Base-by-base conservation (phyloP, 1,140 invertebrate species). In the Ectropis grisescens region DNA sequence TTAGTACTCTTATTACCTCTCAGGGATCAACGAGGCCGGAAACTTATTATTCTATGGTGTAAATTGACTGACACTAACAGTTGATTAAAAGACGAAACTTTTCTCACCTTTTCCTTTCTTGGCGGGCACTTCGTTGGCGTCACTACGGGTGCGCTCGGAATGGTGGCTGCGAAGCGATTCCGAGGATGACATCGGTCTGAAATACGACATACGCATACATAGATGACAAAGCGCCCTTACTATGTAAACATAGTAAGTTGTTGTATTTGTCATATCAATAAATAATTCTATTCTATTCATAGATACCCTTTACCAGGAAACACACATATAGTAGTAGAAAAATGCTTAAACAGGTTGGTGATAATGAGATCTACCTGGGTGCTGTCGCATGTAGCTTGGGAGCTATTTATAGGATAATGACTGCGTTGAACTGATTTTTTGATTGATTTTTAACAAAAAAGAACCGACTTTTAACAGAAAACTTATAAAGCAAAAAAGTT, bases 81-180 rank as follows among this genome's bases (percentile, higher is more conserved):
- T 4, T 26, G n/a, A n/a, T 23, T 33, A 24, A 9, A 23, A 23
- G 11, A 19, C 11, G 7, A 16, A 33, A 23, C 23, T 11, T 6
- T 9, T 4, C 36, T 58, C 68, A 75, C 68, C 65, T 67, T 75
- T 75, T 59, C 74, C 70, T 70, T 79, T 79, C 69, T 79, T 79
- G 41, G 70, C 58, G 41, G 70, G 68, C 41, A 58, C 58, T 29
- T 75, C 69, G 14, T 29, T 41, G 3, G 50, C 10, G 19, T 70
- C 66, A n/a, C n/a, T n/a, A 11, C 65, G 47, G 25, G 50, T 35
- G 6, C 69, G 61, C 15, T 71, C 67, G 1, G 56, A 38, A 40
- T 79, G 70, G 36, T 74, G 70, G 0, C 54, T 47, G 25, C 60
- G 59, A 6, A 69, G 26, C 5, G 57, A 43, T 11, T 64, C 61